phyloP scores from a whole-genome alignment of 1,140 invertebrate genomes.

The Eurosta solidaginis region DNA sequence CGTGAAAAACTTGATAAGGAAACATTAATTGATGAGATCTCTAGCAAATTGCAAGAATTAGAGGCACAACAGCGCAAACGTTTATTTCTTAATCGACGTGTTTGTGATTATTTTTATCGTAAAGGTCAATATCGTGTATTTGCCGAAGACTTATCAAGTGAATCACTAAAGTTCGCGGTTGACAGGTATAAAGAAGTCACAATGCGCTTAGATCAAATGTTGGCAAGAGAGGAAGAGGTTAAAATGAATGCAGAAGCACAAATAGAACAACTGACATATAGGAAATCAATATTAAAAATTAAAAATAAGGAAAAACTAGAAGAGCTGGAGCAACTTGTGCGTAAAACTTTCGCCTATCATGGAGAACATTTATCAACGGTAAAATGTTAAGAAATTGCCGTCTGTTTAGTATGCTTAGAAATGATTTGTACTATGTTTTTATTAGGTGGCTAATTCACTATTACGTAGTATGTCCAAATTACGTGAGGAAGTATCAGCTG shows the following conservation, averaged over 20 bases:
- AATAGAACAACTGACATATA: background rate
- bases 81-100: slow-evolving; percentile 31
- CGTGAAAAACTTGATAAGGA: slow-evolving; percentile 29
- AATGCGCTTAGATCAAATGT: slow-evolving; percentile 6
- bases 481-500: slow-evolving; percentile 45
- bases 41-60: background rate
- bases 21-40: slow-evolving; percentile 15
- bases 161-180: background rate
- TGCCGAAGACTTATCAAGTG: slow-evolving; percentile 1
- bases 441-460: slow-evolving; percentile 3
- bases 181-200: slow-evolving; percentile 3
- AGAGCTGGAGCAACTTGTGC: background rate
- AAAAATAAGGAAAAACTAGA: background rate
- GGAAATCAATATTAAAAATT: background rate
- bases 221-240: background rate
- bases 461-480: slow-evolving; percentile 1
- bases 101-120: slow-evolving; percentile 29
- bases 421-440: background rate
- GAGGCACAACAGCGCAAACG: background rate
- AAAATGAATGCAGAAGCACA: background rate
- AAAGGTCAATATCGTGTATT: slow-evolving; percentile 25
- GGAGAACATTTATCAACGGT: background rate
- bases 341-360: background rate
- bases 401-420: background rate
- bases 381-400: background rate